phyloP scores from a whole-genome alignment of 2,797 vertebrate genomes.

The Hypotaenidia okinawae region DNA sequence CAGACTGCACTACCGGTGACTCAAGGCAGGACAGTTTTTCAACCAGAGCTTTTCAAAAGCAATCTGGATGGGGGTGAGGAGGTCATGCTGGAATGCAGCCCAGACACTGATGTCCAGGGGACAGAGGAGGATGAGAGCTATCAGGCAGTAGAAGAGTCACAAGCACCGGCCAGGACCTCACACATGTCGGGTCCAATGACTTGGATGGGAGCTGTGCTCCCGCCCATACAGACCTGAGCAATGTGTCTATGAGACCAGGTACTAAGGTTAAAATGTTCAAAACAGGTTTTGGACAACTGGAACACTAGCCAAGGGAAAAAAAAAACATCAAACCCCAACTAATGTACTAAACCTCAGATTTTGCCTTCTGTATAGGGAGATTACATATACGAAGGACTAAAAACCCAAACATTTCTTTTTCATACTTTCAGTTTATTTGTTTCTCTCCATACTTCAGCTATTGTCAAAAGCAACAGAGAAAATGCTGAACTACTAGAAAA shows the following conservation, averaged over 20 bases:
- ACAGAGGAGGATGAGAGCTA: not conserved
- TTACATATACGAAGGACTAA: conserved; percentile 14
- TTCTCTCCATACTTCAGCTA: not conserved
- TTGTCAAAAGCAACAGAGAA: conserved; percentile 52
- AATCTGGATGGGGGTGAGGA: not conserved
- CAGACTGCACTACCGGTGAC: not conserved
- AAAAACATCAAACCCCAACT: conserved; percentile 14
- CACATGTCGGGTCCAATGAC: rapidly evolving
- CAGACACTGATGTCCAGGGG: not conserved
- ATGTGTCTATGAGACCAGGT: not conserved
- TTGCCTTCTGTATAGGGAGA: conserved; percentile 16
- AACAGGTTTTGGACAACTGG: not conserved
- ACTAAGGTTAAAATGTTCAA: not conserved
- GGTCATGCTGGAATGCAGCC: not conserved
- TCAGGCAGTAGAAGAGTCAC: not conserved
- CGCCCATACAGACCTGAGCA: not conserved
- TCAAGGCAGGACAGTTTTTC: not conserved
- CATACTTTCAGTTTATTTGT: conserved; percentile 15
- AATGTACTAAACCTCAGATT: conserved; percentile 51
- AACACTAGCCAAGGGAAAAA: not conserved
- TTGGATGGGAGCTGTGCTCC: not conserved
- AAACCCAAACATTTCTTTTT: conserved; percentile 38
- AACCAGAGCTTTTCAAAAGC: not conserved
- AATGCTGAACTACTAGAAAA: conserved; percentile 50
- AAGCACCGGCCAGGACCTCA: not conserved